Evolutionary conservation across 2,888 invertebrate genomes (phyloP).

Genomic region (Saturnia pavonia): DNA sequence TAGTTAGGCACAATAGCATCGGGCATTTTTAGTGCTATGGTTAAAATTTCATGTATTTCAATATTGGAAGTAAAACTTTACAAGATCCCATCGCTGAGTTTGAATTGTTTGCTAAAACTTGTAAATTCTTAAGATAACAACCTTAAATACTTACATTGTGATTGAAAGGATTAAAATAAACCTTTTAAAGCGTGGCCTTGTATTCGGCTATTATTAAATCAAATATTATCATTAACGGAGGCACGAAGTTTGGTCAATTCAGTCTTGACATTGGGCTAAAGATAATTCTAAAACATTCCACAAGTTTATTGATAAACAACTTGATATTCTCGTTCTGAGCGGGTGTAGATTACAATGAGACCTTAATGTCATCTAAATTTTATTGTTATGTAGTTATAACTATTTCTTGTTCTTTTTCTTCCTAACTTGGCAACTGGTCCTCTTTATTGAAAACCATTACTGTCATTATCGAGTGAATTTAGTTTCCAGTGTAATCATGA

Average conservation of each 20-base stretch:
- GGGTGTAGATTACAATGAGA: background rate
- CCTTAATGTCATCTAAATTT: background rate
- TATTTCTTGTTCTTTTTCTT: too few species aligned
- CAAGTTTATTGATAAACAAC: background rate
- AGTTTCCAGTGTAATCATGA: too few species aligned
- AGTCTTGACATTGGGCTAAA: constrained; percentile 5
- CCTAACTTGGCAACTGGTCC: too few species aligned
- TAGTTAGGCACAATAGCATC: too few species aligned
- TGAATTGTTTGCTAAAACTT: background rate
- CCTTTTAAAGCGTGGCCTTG: constrained; percentile 1
- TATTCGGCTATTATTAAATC: background rate
- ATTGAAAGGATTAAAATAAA: background rate
- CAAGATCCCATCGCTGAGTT: too few species aligned
- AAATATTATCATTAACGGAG: constrained; percentile 7
- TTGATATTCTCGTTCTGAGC: background rate
- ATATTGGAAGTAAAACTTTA: too few species aligned
- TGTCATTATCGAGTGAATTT: too few species aligned
- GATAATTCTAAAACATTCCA: background rate
- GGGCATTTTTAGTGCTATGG: too few species aligned
- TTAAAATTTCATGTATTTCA: too few species aligned
- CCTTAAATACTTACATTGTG: background rate
- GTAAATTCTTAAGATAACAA: background rate
- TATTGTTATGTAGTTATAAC: too few species aligned
- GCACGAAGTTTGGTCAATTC: background rate
- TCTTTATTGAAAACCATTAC: too few species aligned